These are phyloP conservation scores for Napeogenes sylphis DNA, from an alignment of 2,888 invertebrate genomes.

Conservation along the genomic window DNA sequence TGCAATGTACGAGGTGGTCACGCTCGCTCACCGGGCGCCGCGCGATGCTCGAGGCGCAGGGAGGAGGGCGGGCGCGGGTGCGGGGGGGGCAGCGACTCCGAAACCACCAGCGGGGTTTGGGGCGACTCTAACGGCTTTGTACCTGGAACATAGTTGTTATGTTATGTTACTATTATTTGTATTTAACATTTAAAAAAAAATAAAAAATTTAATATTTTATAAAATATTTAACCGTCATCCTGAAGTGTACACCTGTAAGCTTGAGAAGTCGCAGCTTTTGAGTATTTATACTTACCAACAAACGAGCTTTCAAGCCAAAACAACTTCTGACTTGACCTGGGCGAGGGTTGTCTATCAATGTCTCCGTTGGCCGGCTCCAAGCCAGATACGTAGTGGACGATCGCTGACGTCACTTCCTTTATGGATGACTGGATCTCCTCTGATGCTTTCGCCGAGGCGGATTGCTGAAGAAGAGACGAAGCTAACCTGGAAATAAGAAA, in stretches of 20 bases:
- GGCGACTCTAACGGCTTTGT: conserved; percentile 91
- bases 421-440: conserved; percentile 90
- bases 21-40: conserved; percentile 77
- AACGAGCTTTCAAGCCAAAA: conserved; percentile 97
- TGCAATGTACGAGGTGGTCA: conserved; percentile 67
- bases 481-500: conserved; percentile 75
- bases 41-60: conserved; percentile 75
- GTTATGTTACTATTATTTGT: not conserved
- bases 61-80: conserved; percentile 73
- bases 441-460: conserved; percentile 67
- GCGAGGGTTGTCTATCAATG: conserved; percentile 72
- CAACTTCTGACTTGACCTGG: conserved; percentile 82
- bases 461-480: conserved; percentile 78
- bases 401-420: conserved; percentile 94
- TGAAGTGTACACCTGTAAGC: no score
- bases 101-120: conserved; percentile 84
- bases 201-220: no score
- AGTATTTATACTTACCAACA: conserved; percentile 54
- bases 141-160: conserved; percentile 43
- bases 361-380: conserved; percentile 79
- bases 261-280: no score
- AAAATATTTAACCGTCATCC: no score
- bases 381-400: conserved; percentile 92
- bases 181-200: no score
- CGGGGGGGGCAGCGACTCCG: conserved; percentile 66